Evolutionary conservation across 2,113 vertebrate species (phyloP).

Genomic region (Halichoeres trimaculatus): DNA sequence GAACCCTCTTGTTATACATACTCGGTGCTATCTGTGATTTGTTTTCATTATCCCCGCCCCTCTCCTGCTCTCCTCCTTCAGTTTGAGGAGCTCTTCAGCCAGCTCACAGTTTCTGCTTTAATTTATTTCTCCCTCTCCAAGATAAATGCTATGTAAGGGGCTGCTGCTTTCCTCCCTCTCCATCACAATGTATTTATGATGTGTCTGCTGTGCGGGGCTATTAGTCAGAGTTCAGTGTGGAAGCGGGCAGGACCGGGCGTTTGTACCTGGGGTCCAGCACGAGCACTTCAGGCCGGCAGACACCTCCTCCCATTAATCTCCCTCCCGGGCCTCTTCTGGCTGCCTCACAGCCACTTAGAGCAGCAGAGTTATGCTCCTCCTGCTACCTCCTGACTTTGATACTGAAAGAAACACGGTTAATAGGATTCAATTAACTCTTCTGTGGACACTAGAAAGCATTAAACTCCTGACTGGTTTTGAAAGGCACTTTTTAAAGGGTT

Average conservation of each 20-base stretch:
- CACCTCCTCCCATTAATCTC: constrained; percentile 59
- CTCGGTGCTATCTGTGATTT: constrained; percentile 32
- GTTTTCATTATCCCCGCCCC: constrained; percentile 42
- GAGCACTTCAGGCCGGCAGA: constrained; percentile 25
- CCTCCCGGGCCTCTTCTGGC: constrained; percentile 41
- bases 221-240: constrained; percentile 56
- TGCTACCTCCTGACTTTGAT: constrained; percentile 38
- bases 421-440: constrained; percentile 45
- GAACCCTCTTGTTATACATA: constrained; percentile 27
- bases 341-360: constrained; percentile 40
- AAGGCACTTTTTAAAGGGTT: not conserved
- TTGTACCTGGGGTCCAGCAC: constrained; percentile 43
- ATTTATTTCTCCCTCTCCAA: constrained; percentile 68
- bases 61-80: constrained; percentile 32
- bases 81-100: constrained; percentile 57
- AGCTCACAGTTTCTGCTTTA: constrained; percentile 39
- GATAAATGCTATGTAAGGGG: constrained; percentile 60
- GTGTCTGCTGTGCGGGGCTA: constrained; percentile 44
- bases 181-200: constrained; percentile 69
- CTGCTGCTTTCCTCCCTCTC: constrained; percentile 54
- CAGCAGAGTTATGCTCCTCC: constrained; percentile 41
- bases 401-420: constrained; percentile 31
- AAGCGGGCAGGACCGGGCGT: constrained; percentile 23
- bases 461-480: constrained; percentile 12
- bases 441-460: constrained; percentile 9